Base-by-base conservation (phyloP, 2,888 invertebrate genomes). In the Physocephala rufipes region DNA sequence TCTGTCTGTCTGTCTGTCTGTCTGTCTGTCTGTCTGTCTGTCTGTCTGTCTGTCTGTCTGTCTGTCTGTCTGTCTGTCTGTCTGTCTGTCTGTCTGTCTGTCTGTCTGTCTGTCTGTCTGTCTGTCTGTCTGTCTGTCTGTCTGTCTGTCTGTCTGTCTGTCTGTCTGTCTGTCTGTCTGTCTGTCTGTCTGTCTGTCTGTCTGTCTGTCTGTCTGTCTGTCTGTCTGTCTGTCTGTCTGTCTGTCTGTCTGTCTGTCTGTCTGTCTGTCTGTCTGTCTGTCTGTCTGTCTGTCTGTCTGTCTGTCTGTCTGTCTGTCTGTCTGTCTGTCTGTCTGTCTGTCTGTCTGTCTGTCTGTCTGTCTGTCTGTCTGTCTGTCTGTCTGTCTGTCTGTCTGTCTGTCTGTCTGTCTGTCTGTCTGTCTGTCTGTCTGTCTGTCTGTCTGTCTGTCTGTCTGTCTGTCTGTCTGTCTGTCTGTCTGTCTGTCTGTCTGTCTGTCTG, bases 1-100 rank as follows among this genome's bases (percentile, higher is more conserved):
- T 55, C 55, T 55, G 55, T 55, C 55, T 55, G 55, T 55, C 55
- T 55, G 55, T 55, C 55, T 55, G 55, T 55, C 55, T 55, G 55
- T 55, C 55, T 55, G 55, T 55, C 55, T 55, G 55, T 55, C 55
- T 55, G 55, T 55, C 55, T 55, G 55, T 55, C 55, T 55, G 55
- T 55, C 55, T 55, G 55, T 55, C 55, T 55, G 55, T 55, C 55
- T 55, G 55, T 55, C 55, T 55, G 55, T 55, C 55, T 55, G 55
- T 55, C 55, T 55, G 55, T 55, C 55, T 55, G 55, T 55, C 55
- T 55, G 55, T 55, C 55, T 55, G 55, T 55, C 55, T 55, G 55
- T 55, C 55, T 55, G 55, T 55, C 55, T 55, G 55, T 55, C 55
- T 55, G 55, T 55, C 55, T 55, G 55, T 55, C 55, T 55, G 55